phyloP scores from a whole-genome alignment of 1,140 invertebrate genomes.

The Rhopalosiphum maidis region DNA sequence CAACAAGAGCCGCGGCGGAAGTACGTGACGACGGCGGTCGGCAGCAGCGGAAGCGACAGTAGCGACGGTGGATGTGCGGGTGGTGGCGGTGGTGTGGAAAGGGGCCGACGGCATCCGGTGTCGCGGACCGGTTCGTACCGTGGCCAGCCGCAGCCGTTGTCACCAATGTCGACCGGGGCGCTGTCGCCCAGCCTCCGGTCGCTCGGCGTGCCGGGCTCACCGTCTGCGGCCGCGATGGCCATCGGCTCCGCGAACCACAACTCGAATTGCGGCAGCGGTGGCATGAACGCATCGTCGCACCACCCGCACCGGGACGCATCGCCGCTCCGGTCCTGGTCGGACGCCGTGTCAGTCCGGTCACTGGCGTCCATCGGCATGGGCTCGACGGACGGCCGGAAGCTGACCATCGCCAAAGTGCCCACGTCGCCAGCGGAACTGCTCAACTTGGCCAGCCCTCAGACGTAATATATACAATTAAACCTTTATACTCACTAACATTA shows the following conservation, averaged over 20 bases:
- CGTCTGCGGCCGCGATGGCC: neutral
- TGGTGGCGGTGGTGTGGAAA: neutral
- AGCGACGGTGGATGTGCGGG: neutral
- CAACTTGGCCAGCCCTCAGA: conserved; percentile 79
- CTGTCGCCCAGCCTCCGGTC: conserved; percentile 33
- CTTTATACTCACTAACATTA: neutral
- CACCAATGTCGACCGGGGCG: neutral
- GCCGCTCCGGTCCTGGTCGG: conserved; percentile 42
- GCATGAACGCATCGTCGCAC: neutral
- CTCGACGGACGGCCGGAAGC: conserved; percentile 82
- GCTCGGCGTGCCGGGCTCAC: neutral
- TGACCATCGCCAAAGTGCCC: conserved; percentile 80
- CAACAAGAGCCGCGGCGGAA: neutral
- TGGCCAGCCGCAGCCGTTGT: neutral
- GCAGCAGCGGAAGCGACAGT: conserved; percentile 24
- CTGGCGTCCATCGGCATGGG: conserved; percentile 84
- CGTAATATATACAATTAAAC: conserved; percentile 67
- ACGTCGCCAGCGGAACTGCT: conserved; percentile 82
- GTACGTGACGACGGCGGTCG: neutral
- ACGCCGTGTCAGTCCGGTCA: conserved; percentile 60
- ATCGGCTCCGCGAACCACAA: neutral
- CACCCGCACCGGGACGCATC: neutral
- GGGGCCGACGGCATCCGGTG: neutral
- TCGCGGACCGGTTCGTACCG: conserved; percentile 8
- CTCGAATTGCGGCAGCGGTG: neutral